A percentile compares a stretch with the other conserved stretches of the same genome.
Conservation (phyloP, 2,888 invertebrate species). For the Heliconius aoede region DNA sequence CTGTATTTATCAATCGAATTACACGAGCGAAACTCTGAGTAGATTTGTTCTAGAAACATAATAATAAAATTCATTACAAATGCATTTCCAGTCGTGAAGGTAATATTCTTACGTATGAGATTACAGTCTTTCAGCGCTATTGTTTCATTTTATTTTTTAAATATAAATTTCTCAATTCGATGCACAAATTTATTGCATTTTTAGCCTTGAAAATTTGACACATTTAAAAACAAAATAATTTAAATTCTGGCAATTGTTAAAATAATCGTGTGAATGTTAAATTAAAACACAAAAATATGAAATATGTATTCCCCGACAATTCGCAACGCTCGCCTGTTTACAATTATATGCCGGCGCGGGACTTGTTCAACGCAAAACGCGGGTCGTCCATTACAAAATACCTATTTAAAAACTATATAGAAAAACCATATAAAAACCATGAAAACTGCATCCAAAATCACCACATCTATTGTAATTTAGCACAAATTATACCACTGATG, state of each 20-base stretch:
- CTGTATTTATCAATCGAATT: background rate
- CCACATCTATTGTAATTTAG: conserved; percentile 11
- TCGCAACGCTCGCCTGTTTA: conserved; percentile 6
- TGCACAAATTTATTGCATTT: background rate
- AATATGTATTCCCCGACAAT: background rate
- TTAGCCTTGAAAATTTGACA: background rate
- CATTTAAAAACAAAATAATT: background rate
- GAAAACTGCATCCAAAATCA: conserved; percentile 31
- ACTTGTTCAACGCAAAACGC: conserved; percentile 8
- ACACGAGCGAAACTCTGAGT: background rate
- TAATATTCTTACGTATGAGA: background rate
- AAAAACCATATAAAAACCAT: conserved; percentile 30
- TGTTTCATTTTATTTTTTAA: conserved; percentile 8
- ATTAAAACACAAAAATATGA: background rate
- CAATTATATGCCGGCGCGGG: conserved; percentile 16
- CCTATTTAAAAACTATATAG: conserved; percentile 3
- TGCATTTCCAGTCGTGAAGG: background rate
- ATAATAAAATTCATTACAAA: conserved; percentile 9
- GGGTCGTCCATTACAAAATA: conserved; percentile 12
- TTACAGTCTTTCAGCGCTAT: background rate
- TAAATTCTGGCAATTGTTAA: background rate
- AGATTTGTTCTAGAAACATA: conserved; percentile 22
- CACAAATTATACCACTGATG: conserved; percentile 22
- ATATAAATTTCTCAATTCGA: background rate
- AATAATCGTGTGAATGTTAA: background rate